Conservation (phyloP, 1,140 invertebrate genomes). For the Ridgeia piscesae region DNA sequence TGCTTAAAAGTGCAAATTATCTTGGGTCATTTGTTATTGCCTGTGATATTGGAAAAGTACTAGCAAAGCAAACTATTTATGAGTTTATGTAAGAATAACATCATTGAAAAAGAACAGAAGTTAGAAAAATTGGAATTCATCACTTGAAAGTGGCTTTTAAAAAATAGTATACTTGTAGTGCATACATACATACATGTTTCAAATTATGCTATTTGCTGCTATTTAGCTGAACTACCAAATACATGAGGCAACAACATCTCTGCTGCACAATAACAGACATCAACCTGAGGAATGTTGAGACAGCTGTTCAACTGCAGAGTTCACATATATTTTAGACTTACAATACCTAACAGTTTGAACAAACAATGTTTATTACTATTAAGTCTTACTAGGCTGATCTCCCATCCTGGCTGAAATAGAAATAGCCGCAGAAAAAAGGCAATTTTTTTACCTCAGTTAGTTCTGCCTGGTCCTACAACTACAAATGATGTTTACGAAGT, state of each 20-base stretch:
- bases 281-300: background rate
- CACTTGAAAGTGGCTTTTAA: too few relatives aligned
- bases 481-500: background rate
- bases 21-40: too few relatives aligned
- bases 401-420: background rate
- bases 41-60: too few relatives aligned
- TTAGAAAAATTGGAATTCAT: too few relatives aligned
- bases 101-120: too few relatives aligned
- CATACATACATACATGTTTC: too few relatives aligned
- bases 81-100: too few relatives aligned
- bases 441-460: background rate
- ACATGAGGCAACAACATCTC: background rate
- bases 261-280: background rate
- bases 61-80: too few relatives aligned
- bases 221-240: background rate
- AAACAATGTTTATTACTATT: too few relatives aligned
- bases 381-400: background rate
- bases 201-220: background rate
- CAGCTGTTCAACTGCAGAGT: background rate
- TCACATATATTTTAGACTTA: background rate
- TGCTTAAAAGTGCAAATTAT: too few relatives aligned
- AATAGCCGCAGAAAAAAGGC: background rate
- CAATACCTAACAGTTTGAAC: too few relatives aligned
- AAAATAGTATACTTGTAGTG: too few relatives aligned
- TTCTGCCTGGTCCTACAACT: background rate